Base-by-base conservation (phyloP, 2,888 invertebrate species). In the Meiosimyza decipiens region DNA sequence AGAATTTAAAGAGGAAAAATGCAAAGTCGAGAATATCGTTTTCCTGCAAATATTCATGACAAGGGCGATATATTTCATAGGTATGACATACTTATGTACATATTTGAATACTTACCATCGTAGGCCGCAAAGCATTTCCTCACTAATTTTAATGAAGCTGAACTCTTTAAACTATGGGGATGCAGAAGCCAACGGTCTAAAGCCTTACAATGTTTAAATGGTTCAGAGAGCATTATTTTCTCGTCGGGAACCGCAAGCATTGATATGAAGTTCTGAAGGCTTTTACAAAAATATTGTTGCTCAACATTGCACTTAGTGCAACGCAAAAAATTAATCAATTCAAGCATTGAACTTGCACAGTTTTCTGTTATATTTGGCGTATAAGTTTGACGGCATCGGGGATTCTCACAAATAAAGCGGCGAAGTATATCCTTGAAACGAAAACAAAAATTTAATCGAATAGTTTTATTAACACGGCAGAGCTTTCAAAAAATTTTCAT, bases 381-480 rank as follows among this genome's bases (percentile, higher is more conserved):
- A 75, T 82, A 85, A 40, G 71, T 71, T 47, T 79, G 52, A 0
- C 68, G 52, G 59, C 85, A 85, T 5, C 73, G 67, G 0, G 47
- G 2, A 12, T 76, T 75, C 54, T 80, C 79, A 69, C 85, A 85
- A 57, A 79, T 79, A 74, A 81, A 84, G 40, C 77, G 79, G 78
- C 84, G 75, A 40, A 79, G 82, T 18, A 72, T 54, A 0, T 79
- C 52, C 84, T 84, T 50, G 0, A 71, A 52, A 5, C n/a, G 15
- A 59, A 3, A 33, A 54, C 33, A 74, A 55, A 52, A 40, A 6
- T 28, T 12, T 55, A 74, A 74, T 51, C 73, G 70, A 28, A 28
- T 28, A 28, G 4, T 28, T 3, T 28, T 28, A 28, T 2, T 2
- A 28, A 28, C 28, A 28, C 28, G 28, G 3, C 4, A 28, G 2